A percentile compares a stretch with the other conserved stretches of the same genome.
phyloP scores from a whole-genome alignment of 2,888 invertebrate genomes.

The Stenchaetothrips biformis region DNA sequence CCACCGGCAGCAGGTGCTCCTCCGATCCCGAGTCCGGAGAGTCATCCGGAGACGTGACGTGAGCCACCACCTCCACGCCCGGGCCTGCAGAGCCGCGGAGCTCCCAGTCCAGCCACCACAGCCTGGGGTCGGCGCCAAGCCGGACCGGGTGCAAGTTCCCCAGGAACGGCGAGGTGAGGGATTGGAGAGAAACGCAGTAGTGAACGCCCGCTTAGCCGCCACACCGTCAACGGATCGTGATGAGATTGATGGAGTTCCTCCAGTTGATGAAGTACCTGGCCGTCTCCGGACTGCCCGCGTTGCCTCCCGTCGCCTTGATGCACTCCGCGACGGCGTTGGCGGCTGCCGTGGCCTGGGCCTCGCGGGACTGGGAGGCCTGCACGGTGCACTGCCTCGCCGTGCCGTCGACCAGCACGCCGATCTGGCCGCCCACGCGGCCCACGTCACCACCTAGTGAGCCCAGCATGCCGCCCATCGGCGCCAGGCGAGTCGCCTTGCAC shows the following conservation, averaged over 20 bases:
- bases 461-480: not conserved
- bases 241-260: not conserved
- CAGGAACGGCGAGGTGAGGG: too few relatives aligned
- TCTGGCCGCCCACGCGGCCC: not conserved
- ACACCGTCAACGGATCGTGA: not conserved
- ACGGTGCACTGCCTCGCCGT: not conserved
- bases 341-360: not conserved
- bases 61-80: not conserved
- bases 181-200: too few relatives aligned
- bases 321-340: not conserved
- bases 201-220: not conserved
- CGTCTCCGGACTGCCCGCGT: not conserved
- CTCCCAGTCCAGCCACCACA: not conserved
- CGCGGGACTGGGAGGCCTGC: not conserved
- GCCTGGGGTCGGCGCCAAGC: not conserved
- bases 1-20: too few relatives aligned
- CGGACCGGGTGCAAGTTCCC: not conserved
- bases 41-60: not conserved
- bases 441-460: not conserved
- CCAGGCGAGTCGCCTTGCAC: not conserved
- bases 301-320: not conserved
- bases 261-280: not conserved
- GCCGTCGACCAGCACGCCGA: conserved; percentile 4
- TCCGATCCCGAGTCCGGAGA: not conserved
- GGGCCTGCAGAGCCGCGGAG: not conserved